These are phyloP conservation scores for Ceramica pisi DNA, from an alignment of 2,888 invertebrate species.

Conservation along the genomic window DNA sequence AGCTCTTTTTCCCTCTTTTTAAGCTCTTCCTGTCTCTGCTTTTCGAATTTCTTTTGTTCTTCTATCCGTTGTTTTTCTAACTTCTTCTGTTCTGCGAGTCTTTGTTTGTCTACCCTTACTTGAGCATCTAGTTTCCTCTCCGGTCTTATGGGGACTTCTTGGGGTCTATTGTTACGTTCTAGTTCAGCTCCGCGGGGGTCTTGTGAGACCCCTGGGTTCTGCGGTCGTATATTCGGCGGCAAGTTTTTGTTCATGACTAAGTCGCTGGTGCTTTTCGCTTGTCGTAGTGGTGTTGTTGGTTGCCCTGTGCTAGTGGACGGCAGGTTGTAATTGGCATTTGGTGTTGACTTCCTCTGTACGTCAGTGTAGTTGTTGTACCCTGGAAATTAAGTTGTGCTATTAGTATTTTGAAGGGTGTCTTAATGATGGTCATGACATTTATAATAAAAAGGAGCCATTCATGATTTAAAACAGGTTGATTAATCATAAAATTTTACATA, in stretches of 20 bases:
- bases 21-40: slow-evolving; percentile 76
- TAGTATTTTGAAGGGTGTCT: no score
- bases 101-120: slow-evolving; percentile 59
- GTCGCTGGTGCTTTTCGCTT: slow-evolving; percentile 78
- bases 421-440: no score
- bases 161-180: slow-evolving; percentile 49
- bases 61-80: slow-evolving; percentile 71
- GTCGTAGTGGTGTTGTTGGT: slow-evolving; percentile 59
- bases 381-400: slow-evolving; percentile 60
- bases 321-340: slow-evolving; percentile 65
- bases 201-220: slow-evolving; percentile 74
- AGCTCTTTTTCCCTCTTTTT: slow-evolving; percentile 73
- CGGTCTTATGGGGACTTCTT: slow-evolving; percentile 27
- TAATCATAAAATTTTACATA: not conserved
- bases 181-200: slow-evolving; percentile 73
- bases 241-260: slow-evolving; percentile 66
- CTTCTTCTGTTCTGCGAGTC: slow-evolving; percentile 62
- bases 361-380: slow-evolving; percentile 68
- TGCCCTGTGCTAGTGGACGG: slow-evolving; percentile 66
- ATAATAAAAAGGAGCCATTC: not conserved
- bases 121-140: slow-evolving; percentile 63
- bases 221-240: slow-evolving; percentile 70
- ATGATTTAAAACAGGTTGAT: not conserved
- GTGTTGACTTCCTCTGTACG: slow-evolving; percentile 71
- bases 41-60: slow-evolving; percentile 79